A percentile compares a stretch with the other conserved stretches of the same genome.
Conservation (phyloP, 1,140 invertebrate species). For the Harpegnathos saltator region DNA sequence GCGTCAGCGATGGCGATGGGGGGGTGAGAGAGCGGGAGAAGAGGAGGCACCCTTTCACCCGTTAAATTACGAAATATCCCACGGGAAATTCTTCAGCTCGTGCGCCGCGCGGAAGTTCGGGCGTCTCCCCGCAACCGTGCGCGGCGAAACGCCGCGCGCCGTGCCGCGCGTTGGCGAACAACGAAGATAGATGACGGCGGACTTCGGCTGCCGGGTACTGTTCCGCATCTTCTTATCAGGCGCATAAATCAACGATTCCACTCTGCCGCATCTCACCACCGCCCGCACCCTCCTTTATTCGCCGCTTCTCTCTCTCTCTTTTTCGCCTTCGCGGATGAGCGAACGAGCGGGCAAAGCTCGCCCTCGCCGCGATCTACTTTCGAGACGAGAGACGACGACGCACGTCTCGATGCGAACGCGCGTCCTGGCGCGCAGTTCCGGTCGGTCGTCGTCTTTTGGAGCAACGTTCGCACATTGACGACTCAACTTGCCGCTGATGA, state of each 20-base stretch:
- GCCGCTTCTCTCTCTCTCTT: not conserved
- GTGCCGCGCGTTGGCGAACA: slow-evolving; percentile 65
- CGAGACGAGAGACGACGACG: slow-evolving; percentile 28
- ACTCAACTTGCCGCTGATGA: slow-evolving; percentile 32
- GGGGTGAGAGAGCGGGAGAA: no score
- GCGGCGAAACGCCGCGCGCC: slow-evolving; percentile 19
- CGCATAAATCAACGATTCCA: slow-evolving; percentile 71
- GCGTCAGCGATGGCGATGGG: not conserved
- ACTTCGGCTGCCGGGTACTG: slow-evolving; percentile 49
- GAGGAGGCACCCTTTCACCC: slow-evolving; percentile 62
- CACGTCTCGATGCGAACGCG: slow-evolving; percentile 1
- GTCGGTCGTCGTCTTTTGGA: slow-evolving; percentile 1
- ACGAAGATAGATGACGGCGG: slow-evolving; percentile 75
- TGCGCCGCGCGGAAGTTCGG: slow-evolving; percentile 60
- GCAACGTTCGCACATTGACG: slow-evolving; percentile 11
- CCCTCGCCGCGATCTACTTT: not conserved
- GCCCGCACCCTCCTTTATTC: not conserved
- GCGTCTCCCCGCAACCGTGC: slow-evolving; percentile 5
- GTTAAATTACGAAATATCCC: slow-evolving; percentile 79
- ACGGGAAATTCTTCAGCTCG: slow-evolving; percentile 76
- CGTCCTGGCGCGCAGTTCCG: not conserved
- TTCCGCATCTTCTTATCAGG: slow-evolving; percentile 71
- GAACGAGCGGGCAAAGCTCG: not conserved
- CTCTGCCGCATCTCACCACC: slow-evolving; percentile 1
- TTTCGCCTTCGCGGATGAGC: not conserved